Base-by-base conservation (phyloP, 1,140 invertebrate genomes). In the Ceratosolen solmsi region DNA sequence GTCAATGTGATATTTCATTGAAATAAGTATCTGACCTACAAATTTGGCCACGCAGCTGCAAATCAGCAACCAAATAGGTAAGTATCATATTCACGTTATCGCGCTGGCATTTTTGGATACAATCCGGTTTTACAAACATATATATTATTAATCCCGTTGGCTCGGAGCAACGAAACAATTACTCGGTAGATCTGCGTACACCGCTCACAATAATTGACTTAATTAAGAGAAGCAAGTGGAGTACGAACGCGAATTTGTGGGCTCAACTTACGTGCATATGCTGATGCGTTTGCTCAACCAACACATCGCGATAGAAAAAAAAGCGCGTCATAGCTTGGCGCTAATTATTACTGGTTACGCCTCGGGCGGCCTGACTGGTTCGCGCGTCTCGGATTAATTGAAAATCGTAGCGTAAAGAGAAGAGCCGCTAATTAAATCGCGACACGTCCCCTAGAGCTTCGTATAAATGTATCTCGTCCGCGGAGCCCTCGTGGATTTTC, bases 401-500 rank as follows among this genome's bases (percentile, higher is more conserved):
- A 79, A 79, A 79, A 79, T 72, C 46, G 51, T 54, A 20, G 68
- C 65, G 33, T 38, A 79, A 77, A 77, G 60, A 65, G 75, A 22
- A 3, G 46, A 27, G 41, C 49, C 15, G 33, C 63, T 79, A 79
- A 79, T 79, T 79, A 79, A 72, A 79, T 71, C 51, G 78, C 78
- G 78, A 71, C 51, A 46, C 78, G 68, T 77, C 75, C 58, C 41
- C 75, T 17, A 20, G 56, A 38, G 73, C 20, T 5, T 20, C 1
- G 5, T 41, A 17, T 11, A 33, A 56, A 30, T 22, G 25, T 33
- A 60, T 60, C 15, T 54, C 58, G 30, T 63, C 20, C 72, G n/a
- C 51, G 13, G 38, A 0, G 56, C 8, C n/a, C 20, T 46, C 41
- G n/a, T 36, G n/a, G 36, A n/a, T 68, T 38, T 60, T 58, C 13